phyloP scores from a whole-genome alignment of 2,113 vertebrate species.

The Cololabis saira region DNA sequence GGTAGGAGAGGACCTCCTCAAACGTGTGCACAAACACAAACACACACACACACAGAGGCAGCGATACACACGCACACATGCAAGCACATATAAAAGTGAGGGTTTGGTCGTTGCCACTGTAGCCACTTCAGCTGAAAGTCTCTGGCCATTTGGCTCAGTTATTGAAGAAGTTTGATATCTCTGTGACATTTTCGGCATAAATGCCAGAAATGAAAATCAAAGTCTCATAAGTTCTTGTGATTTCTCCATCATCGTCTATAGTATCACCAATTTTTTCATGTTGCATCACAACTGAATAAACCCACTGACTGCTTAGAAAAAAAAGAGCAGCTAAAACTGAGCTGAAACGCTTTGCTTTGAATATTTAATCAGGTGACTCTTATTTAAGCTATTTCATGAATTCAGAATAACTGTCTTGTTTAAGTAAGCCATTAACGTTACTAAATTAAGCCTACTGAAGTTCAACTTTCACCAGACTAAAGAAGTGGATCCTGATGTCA shows the following conservation, averaged over 20 bases:
- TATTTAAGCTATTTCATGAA: constrained; percentile 13
- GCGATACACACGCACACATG: constrained; percentile 9
- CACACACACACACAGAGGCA: constrained; percentile 22
- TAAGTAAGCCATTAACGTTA: not conserved
- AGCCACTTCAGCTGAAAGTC: constrained; percentile 3
- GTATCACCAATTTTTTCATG: constrained; percentile 13
- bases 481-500: constrained; percentile 5
- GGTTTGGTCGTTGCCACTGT: constrained; percentile 9
- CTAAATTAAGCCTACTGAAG: not conserved
- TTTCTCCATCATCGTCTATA: constrained; percentile 10
- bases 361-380: not conserved
- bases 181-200: constrained; percentile 21
- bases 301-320: not conserved
- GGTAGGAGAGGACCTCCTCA: constrained; percentile 73
- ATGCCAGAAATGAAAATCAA: constrained; percentile 15
- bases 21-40: constrained; percentile 29
- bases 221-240: constrained; percentile 6
- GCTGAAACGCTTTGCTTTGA: not conserved
- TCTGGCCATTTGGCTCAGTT: not conserved
- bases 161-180: constrained; percentile 33
- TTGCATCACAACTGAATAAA: constrained; percentile 38
- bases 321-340: not conserved
- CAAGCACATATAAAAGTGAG: constrained; percentile 14
- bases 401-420: not conserved
- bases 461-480: not conserved